Evolutionary conservation across 1,140 invertebrate species (phyloP).

Genomic region (Anoplophora glabripennis): DNA sequence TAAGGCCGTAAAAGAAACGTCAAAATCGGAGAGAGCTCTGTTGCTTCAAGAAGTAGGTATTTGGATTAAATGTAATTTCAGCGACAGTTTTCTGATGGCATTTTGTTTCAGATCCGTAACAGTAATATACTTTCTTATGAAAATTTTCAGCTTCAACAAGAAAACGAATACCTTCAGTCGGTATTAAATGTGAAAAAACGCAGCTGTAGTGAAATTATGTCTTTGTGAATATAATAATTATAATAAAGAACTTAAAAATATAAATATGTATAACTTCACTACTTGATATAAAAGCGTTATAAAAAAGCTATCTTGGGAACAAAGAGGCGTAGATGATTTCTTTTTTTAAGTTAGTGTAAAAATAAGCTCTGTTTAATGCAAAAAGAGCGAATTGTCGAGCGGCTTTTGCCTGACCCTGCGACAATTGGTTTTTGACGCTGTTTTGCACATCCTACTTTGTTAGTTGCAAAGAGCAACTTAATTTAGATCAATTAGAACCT

Average conservation of each 20-base stretch:
- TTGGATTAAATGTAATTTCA: neutral
- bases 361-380: no score
- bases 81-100: neutral
- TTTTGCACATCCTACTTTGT: no score
- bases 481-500: no score
- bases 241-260: neutral
- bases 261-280: neutral
- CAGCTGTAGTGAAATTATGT: neutral
- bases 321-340: no score
- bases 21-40: constrained; percentile 25
- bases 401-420: no score
- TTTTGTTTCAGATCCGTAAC: constrained; percentile 27
- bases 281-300: neutral
- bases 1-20: constrained; percentile 18
- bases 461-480: no score
- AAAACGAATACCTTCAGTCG: constrained; percentile 26
- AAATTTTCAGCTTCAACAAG: constrained; percentile 33
- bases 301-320: no score
- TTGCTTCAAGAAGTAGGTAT: constrained; percentile 31
- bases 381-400: no score
- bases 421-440: no score
- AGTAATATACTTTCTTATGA: constrained; percentile 31
- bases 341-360: no score
- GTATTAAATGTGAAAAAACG: neutral
- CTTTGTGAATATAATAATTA: neutral